Percentiles rank a stretch among this genome's conserved stretches.
These are phyloP conservation scores for Parasteatoda lunata DNA, from an alignment of 2,888 invertebrate species.

Conservation along the genomic window DNA sequence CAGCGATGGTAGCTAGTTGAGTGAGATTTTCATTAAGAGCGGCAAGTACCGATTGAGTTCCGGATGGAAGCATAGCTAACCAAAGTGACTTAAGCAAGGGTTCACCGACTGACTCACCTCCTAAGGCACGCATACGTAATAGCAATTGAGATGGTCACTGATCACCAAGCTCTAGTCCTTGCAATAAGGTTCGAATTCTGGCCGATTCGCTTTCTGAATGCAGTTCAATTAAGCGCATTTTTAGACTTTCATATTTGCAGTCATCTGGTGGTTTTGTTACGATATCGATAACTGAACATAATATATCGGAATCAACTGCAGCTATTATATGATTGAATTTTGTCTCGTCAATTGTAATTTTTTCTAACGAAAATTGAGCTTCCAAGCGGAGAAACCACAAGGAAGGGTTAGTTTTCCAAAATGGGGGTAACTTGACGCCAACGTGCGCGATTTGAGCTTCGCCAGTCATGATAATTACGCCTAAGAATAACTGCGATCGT, in stretches of 20 bases:
- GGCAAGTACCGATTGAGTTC: background rate
- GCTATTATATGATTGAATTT: constrained; percentile 21
- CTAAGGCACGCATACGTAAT: too few relatives aligned
- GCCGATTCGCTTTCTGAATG: constrained; percentile 9
- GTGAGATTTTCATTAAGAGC: background rate
- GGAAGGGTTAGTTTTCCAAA: constrained; percentile 3
- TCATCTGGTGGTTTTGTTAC: too few relatives aligned
- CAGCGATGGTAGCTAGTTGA: too few relatives aligned
- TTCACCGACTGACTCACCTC: background rate
- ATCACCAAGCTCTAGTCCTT: too few relatives aligned
- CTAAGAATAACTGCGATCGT: too few relatives aligned
- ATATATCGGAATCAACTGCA: constrained; percentile 20
- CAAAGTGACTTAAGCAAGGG: too few relatives aligned
- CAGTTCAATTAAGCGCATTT: background rate
- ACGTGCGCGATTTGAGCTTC: too few relatives aligned
- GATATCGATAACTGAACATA: constrained; percentile 13
- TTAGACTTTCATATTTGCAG: background rate
- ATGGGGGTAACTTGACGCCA: too few relatives aligned
- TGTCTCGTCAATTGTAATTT: constrained; percentile 1
- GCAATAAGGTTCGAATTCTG: too few relatives aligned
- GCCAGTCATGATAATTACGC: too few relatives aligned
- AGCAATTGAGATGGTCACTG: too few relatives aligned
- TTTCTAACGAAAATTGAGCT: background rate
- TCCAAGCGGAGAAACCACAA: constrained; percentile 4
- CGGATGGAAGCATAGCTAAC: background rate